Evolutionary conservation across 2,797 vertebrate genomes (phyloP), one percentile per base, ranked within the genome.

Genomic region (Tauraco hartlaubi): DNA sequence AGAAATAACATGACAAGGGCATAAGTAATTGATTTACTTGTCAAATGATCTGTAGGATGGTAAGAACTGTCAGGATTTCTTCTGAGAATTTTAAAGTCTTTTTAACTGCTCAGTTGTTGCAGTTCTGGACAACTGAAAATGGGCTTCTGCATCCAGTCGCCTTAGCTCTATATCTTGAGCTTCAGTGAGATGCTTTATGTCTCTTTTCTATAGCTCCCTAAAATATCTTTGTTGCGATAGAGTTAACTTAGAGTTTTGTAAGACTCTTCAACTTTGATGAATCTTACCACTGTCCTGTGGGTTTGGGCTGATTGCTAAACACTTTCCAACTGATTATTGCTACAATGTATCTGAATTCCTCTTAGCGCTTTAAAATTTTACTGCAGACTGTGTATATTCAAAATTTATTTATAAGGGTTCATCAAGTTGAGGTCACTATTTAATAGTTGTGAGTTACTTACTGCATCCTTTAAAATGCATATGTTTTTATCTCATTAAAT

Each of bases 241-340:
- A 63, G 22, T 62, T 80, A 52, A 35, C 31, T 64, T 44, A 31
- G 8, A 58, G 11, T 82, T 79, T 39, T 49, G 8, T 64, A 54
- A 56, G 20, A 10, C 29, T 54, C 23, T 54, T 79, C 35, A 71
- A 2, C n/a, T 74, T 46, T 8, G 19, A 28, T 56, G 21, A 75
- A 39, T 68, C 23, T 63, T 59, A 11, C 8, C 0, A 0, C 19
- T 68, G 28, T 54, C 11, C 13, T 52, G 0, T 44, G 19, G 18
- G 5, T 64, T 93, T 61, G 31, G 21, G 17, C 19, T 2, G 1
- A 16, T 64, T 82, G 31, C 37, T 37, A 29, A 91, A 58, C 9
- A 1, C 8, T 37, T 66, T 22, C n/a, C 31, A 73, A 61, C 15
- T 79, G n/a, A 31, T 66, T 31, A 46, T 73, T 82, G 43, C 67